Conservation (phyloP, 2,888 invertebrate genomes). For the Chaetoderma sp. region DNA sequence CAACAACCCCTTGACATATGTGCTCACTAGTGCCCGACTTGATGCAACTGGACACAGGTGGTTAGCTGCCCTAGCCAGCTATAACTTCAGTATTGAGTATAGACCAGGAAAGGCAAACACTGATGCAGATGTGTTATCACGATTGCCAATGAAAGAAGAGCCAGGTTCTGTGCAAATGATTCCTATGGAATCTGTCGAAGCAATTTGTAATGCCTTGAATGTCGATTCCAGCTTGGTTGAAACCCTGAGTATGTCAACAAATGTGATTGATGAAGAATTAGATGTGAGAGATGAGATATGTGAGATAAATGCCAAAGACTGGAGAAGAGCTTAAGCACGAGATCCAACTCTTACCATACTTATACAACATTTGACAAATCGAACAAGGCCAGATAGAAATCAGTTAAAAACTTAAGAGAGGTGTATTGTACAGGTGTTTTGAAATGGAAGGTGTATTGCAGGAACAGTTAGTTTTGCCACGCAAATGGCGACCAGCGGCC, state of each 20-base stretch:
- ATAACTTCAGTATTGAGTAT: conserved; percentile 12
- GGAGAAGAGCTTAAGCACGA: background rate
- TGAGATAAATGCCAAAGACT: background rate
- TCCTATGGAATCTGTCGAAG: too few species aligned
- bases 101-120: conserved; percentile 8
- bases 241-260: too few species aligned
- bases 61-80: conserved; percentile 18
- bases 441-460: too few species aligned
- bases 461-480: background rate
- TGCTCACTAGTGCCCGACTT: conserved; percentile 17
- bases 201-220: too few species aligned
- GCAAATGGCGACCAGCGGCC: background rate
- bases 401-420: too few species aligned
- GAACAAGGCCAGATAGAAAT: too few species aligned
- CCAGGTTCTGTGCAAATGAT: too few species aligned
- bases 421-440: too few species aligned
- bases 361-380: background rate
- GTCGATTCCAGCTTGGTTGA: too few species aligned
- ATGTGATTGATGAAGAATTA: too few species aligned
- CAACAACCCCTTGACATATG: conserved; percentile 26
- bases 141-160: conserved; percentile 13
- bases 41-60: conserved; percentile 27
- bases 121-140: conserved; percentile 23
- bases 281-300: background rate
- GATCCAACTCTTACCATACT: background rate